Evolutionary conservation across 2,888 invertebrate species (phyloP), one percentile per base, ranked within the genome.

Genomic region (Lomographa bimaculata): DNA sequence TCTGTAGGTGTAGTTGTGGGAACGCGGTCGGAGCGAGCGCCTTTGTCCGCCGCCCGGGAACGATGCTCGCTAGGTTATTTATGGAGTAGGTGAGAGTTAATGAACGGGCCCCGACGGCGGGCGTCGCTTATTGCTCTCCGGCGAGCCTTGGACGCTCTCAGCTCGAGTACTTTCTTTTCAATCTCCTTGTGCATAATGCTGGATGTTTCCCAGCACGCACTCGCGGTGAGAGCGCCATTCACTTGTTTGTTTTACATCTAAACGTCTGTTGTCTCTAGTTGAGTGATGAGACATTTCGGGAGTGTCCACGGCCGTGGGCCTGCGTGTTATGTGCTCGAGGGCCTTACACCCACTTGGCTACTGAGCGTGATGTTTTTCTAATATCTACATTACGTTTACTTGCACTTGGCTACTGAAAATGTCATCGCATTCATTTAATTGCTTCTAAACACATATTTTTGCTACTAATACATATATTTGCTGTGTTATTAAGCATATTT

Each of bases 151-250:
- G 85, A 81, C 85, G 80, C 83, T 73, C 83, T 83, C 73, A 65
- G 74, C 74, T 83, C 71, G 74, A 83, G 83, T 64, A 79, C 79
- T 79, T 84, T 84, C 84, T 84, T 42, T 81, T 84, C 85, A 85
- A 80, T 77, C 78, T 78, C 71, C 80, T 79, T 78, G 79, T 82
- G 85, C 81, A 86, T 84, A 85, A 85, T 85, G 80, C 78, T 70
- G 65, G 68, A 71, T 74, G 79, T 75, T 76, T 66, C 75, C 72
- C 72, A 63, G 73, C 77, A 82, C 82, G 82, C 81, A 82, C 81
- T 79, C 73, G 68, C 58, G 52, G 62, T 54, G 71, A 78, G 79
- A 76, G 75, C 67, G 65, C 70, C 68, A 74, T 83, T 76, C 80
- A 80, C 67, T 69, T 86, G 77, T 86, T 86, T 85, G 84, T 82